Percentiles rank a stretch among this genome's conserved stretches.
These are phyloP conservation scores for Echinops telfairi DNA, from an alignment of 2,113 vertebrate species.

Conservation along the genomic window DNA sequence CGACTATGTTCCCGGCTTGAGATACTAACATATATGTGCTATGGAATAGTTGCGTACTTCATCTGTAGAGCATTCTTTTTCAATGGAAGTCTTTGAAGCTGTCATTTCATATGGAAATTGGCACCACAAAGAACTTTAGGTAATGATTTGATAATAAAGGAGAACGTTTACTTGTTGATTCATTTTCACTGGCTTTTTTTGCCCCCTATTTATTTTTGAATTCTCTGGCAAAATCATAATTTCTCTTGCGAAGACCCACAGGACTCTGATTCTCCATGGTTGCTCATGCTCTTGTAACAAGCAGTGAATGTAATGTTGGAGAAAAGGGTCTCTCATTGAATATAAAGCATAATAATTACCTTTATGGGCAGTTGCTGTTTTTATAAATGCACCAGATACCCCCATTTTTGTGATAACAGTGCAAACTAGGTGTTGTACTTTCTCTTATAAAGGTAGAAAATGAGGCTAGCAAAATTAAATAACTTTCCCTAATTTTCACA, in stretches of 20 bases:
- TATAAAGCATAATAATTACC: not conserved
- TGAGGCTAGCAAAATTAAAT: not conserved
- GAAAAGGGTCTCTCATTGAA: not conserved
- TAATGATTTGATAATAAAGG: not conserved
- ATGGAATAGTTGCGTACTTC: not conserved
- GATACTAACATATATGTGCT: not conserved
- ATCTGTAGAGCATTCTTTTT: not conserved
- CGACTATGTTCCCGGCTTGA: not conserved
- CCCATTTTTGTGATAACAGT: not conserved
- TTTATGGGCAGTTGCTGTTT: slow-evolving; percentile 59
- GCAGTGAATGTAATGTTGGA: not conserved
- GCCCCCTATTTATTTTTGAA: not conserved
- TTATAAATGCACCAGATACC: not conserved
- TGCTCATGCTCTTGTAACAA: not conserved
- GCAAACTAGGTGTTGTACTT: not conserved
- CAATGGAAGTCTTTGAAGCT: not conserved
- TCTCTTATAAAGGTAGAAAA: not conserved
- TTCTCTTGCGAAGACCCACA: slow-evolving; percentile 24
- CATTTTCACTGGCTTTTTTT: not conserved
- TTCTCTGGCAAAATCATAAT: slow-evolving; percentile 23
- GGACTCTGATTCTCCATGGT: not conserved
- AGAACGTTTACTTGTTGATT: slow-evolving; percentile 26
- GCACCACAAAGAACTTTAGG: not conserved
- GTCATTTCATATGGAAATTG: slow-evolving; percentile 23
- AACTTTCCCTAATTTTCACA: not conserved